A percentile compares a stretch with the other conserved stretches of the same genome.
Conservation (phyloP, 2,888 invertebrate species). For the Catocala sponsa region DNA sequence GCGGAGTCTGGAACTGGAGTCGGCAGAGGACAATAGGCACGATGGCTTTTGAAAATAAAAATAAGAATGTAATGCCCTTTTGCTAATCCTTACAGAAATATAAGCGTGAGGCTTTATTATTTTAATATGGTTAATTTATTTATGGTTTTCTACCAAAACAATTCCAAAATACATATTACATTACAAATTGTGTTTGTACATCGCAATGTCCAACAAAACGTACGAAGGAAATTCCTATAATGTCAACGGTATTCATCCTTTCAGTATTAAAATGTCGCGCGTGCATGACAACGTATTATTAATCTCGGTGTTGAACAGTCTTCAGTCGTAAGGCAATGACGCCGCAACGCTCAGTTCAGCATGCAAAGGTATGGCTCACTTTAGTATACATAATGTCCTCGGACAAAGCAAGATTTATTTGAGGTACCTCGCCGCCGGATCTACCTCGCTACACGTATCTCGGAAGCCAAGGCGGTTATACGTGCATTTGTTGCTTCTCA, state of each 20-base stretch:
- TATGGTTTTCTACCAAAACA: too few species aligned
- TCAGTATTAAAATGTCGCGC: constrained; percentile 28
- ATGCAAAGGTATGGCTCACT: constrained; percentile 62
- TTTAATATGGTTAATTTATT: too few species aligned
- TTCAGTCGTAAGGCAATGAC: constrained; percentile 42
- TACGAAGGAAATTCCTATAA: background rate
- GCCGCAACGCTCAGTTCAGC: constrained; percentile 43
- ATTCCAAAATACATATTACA: too few species aligned
- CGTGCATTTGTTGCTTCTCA: constrained; percentile 43
- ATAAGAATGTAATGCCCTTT: too few species aligned
- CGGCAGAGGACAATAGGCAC: too few species aligned
- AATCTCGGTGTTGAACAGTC: constrained; percentile 29
- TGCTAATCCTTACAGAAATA: too few species aligned
- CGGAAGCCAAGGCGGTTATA: constrained; percentile 51
- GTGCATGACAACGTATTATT: constrained; percentile 27
- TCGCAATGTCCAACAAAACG: background rate
- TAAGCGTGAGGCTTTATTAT: too few species aligned
- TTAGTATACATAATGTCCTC: constrained; percentile 77
- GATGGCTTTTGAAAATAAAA: too few species aligned
- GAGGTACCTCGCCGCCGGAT: constrained; percentile 61
- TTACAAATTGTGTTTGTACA: background rate
- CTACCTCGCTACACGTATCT: constrained; percentile 46
- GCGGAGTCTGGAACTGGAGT: too few species aligned
- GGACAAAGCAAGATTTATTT: constrained; percentile 81
- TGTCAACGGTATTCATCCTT: too few species aligned